Percentiles rank a stretch among this genome's conserved stretches.
Evolutionary conservation across 2,797 vertebrate genomes (phyloP).

Genomic region (Emys orbicularis): DNA sequence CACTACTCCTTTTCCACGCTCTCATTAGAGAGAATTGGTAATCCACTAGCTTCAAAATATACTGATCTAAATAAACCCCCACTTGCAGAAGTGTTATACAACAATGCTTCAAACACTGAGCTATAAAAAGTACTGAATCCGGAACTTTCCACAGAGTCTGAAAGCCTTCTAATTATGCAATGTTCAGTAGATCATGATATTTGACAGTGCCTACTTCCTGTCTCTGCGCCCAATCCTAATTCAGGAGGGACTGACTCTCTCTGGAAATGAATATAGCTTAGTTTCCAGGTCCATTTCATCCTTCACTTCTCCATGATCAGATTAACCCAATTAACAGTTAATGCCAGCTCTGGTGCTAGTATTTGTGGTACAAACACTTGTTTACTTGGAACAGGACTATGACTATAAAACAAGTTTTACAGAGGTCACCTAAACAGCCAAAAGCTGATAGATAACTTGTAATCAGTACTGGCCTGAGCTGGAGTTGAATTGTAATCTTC

Average conservation of each 20-base stretch:
- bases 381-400: not conserved
- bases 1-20: fast-evolving
- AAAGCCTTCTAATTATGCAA: not conserved
- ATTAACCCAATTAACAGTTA: not conserved
- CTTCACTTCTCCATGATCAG: not conserved
- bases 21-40: not conserved
- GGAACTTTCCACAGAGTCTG: not conserved
- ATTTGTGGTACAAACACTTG: not conserved
- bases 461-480: not conserved
- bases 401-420: not conserved
- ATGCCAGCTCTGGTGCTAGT: too few species aligned
- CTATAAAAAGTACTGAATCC: not conserved
- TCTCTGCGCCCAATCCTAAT: not conserved
- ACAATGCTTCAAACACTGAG: not conserved
- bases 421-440: too few species aligned
- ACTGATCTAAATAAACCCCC: not conserved
- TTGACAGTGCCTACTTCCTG: not conserved
- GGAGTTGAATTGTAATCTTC: not conserved
- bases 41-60: not conserved
- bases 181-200: not conserved
- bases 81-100: not conserved
- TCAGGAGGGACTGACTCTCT: not conserved
- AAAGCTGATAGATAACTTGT: not conserved
- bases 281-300: not conserved
- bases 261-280: not conserved